phyloP scores from a whole-genome alignment of 2,113 vertebrate genomes.

The Rhynchomys soricoides region DNA sequence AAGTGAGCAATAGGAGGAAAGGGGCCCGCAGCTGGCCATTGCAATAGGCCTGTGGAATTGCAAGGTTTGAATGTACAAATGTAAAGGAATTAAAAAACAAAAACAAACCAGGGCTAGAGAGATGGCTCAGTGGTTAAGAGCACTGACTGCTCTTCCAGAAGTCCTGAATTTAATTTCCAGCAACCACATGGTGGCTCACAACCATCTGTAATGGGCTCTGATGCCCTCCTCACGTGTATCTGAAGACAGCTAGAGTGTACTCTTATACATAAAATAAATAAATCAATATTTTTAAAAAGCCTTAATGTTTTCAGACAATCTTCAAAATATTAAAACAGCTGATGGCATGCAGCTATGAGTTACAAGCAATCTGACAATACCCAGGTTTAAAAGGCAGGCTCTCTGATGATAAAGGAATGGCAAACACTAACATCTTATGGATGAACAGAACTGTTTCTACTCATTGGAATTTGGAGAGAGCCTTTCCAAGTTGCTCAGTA shows the following conservation, averaged over 20 bases:
- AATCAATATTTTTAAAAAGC: background rate
- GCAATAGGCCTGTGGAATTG: background rate
- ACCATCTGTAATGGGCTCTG: too few relatives aligned
- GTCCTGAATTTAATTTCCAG: too few relatives aligned
- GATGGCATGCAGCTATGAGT: background rate
- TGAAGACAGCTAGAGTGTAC: too few relatives aligned
- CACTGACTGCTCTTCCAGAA: too few relatives aligned
- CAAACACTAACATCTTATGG: constrained; percentile 23
- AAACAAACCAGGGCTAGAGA: too few relatives aligned
- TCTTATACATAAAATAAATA: too few relatives aligned
- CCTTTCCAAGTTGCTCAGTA: constrained; percentile 52
- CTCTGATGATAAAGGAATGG: constrained; percentile 10
- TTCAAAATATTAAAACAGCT: background rate
- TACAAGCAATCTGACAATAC: background rate
- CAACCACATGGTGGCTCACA: too few relatives aligned
- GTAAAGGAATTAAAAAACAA: background rate
- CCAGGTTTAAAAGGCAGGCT: constrained; percentile 19
- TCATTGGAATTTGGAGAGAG: constrained; percentile 51
- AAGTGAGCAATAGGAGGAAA: background rate
- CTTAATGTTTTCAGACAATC: constrained; percentile 3
- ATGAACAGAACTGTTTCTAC: constrained; percentile 51
- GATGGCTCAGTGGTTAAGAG: too few relatives aligned
- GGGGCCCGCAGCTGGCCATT: background rate
- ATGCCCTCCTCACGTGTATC: too few relatives aligned
- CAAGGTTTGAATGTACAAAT: background rate